Conservation (phyloP, 2,113 vertebrate species). For the Picathartes gymnocephalus region DNA sequence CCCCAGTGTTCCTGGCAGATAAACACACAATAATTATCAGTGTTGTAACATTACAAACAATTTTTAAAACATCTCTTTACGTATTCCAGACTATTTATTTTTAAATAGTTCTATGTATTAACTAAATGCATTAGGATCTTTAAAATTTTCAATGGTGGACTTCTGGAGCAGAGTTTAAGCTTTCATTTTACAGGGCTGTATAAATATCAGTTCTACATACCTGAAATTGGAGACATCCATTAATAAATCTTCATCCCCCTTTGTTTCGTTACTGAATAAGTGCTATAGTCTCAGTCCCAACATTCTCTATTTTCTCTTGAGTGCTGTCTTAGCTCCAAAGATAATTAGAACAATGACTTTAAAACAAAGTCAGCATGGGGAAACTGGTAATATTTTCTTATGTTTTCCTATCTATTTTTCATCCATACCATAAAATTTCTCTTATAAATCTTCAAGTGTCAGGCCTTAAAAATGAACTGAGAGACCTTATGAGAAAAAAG, state of each 20-base stretch:
- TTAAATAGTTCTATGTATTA: conserved; percentile 20
- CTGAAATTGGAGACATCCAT: not conserved
- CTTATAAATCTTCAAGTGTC: not conserved
- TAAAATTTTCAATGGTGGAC: conserved; percentile 9
- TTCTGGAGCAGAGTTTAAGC: not conserved
- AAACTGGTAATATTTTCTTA: not conserved
- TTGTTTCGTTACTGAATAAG: not conserved
- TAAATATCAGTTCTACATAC: not conserved
- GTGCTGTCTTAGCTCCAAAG: not conserved
- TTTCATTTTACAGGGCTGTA: conserved; percentile 21
- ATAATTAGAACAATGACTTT: not conserved
- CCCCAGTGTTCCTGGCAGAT: conserved; percentile 24
- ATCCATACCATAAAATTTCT: not conserved
- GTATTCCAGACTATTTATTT: conserved; percentile 45
- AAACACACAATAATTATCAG: not conserved
- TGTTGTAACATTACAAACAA: conserved; percentile 27
- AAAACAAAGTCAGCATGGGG: not conserved
- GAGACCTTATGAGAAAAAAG: not conserved
- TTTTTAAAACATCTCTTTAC: conserved; percentile 12
- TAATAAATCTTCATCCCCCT: not conserved
- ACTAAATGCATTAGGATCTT: not conserved
- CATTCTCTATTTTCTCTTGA: not conserved
- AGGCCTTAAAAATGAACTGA: not conserved
- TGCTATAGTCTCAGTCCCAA: not conserved
- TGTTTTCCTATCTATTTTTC: not conserved